Evolutionary conservation across 2,113 vertebrate species (phyloP), one percentile per base, ranked within the genome.

Genomic region (Limnothrissa miodon): DNA sequence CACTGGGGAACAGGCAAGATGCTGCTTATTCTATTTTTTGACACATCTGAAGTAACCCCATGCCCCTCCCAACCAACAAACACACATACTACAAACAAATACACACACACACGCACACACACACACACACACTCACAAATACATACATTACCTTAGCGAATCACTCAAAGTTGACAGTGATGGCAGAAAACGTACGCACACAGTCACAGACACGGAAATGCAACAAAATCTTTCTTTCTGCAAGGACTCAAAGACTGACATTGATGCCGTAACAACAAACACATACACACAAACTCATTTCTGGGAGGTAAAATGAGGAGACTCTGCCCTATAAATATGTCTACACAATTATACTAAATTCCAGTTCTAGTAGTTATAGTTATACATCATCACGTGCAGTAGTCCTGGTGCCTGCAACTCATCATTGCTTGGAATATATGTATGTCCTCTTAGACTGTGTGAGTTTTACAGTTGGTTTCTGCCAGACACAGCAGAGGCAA

Each of bases 1-100:
- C 56, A 62, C n/a, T 29, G 0, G 51, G 23, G 56, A 62, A 29
- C 56, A 62, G 56, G 6, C 51, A 23, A 62, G 56, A 62, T 25
- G 56, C 56, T 62, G 56, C n/a, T 62, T 62, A 23, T 29, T 59
- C 53, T 59, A 59, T n/a, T 59, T 62, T 62, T 62, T 62, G 56
- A 62, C 56, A 62, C 56, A 62, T 62, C n/a, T 62, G 23, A 62
- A 62, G 56, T 10, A 23, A 23, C n/a, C 21, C n/a, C 56, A 23
- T 10, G 33, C 62, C 29, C 62, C 25, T 15, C n/a, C 29, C 62
- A 9, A 33, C 59, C 10, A n/a, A 66, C 59, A 29, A 9, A 66
- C 59, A 25, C n/a, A 66, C 59, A 66, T n/a, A 25, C n/a, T 1
- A 15, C 13, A 48, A 13, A 66, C 59, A 66, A 2, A 66, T 25